Evolutionary conservation across 2,113 vertebrate species (phyloP).

Genomic region (Rynchops niger): DNA sequence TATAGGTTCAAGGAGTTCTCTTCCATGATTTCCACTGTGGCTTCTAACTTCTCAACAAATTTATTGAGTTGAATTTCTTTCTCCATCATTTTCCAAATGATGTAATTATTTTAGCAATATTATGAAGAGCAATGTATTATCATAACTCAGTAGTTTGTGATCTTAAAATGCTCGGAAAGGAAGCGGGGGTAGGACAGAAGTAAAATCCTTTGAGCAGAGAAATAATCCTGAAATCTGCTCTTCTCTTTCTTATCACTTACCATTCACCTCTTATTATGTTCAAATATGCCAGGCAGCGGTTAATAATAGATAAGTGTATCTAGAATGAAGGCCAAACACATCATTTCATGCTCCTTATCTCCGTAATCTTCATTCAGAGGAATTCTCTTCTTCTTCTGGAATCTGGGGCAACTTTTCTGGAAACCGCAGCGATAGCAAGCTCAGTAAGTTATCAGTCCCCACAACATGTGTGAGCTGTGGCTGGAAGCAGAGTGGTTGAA

Average conservation of each 20-base stretch:
- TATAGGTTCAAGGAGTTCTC: background rate
- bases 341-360: slow-evolving; percentile 30
- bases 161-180: background rate
- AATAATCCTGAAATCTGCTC: slow-evolving; percentile 53
- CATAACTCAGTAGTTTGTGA: background rate
- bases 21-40: background rate
- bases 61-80: background rate
- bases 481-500: slow-evolving; percentile 50
- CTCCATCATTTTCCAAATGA: background rate
- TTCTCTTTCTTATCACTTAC: slow-evolving; percentile 9
- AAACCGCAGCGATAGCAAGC: background rate
- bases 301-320: slow-evolving; percentile 43
- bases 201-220: slow-evolving; percentile 27
- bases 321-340: slow-evolving; percentile 14
- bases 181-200: background rate
- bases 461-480: background rate
- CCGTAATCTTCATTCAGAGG: slow-evolving; percentile 39
- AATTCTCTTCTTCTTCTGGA: slow-evolving; percentile 47
- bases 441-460: background rate
- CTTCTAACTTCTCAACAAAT: background rate
- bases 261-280: slow-evolving; percentile 55
- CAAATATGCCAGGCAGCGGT: slow-evolving; percentile 45
- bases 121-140: background rate
- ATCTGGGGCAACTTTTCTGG: slow-evolving; percentile 11
- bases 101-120: background rate